Evolutionary conservation across 1,140 invertebrate genomes (phyloP).

Genomic region (Phthorimaea operculella): DNA sequence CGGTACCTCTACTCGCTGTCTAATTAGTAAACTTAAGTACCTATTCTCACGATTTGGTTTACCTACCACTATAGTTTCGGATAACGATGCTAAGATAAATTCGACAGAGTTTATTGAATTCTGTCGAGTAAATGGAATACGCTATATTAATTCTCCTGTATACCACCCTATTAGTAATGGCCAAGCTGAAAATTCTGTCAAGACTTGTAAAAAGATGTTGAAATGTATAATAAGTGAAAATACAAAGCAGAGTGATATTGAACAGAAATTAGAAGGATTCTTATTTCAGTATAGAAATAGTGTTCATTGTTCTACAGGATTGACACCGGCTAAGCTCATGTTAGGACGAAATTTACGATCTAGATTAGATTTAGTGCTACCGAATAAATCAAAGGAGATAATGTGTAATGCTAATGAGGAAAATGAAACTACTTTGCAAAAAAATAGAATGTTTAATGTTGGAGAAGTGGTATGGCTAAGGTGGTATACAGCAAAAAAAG

Average conservation of each 20-base stretch:
- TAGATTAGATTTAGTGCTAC: conserved; percentile 10
- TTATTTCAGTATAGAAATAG: conserved; percentile 20
- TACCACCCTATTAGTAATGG: conserved; percentile 6
- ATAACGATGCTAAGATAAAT: conserved; percentile 7
- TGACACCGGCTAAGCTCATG: conserved; percentile 14
- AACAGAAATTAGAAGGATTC: conserved; percentile 9
- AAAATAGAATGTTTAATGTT: conserved; percentile 3
- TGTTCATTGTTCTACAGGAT: conserved; percentile 12
- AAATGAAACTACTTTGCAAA: not conserved
- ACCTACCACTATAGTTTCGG: not conserved
- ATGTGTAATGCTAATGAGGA: not conserved
- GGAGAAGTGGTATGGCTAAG: conserved; percentile 4
- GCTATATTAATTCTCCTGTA: not conserved
- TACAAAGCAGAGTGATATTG: not conserved
- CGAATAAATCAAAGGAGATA: not conserved
- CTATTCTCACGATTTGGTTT: conserved; percentile 8
- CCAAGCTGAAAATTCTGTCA: conserved; percentile 3
- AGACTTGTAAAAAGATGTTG: conserved; percentile 7
- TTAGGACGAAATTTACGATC: conserved; percentile 14
- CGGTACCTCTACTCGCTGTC: not conserved
- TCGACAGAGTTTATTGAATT: conserved; percentile 2
- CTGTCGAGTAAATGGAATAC: conserved; percentile 3
- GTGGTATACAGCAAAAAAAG: conserved; percentile 2
- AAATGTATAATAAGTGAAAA: conserved; percentile 3
- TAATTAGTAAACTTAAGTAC: conserved; percentile 3